Evolutionary conservation across 37 sponge, comb jelly and placozoan species (phyloP).

Genomic region (Sycon ciliatum): DNA sequence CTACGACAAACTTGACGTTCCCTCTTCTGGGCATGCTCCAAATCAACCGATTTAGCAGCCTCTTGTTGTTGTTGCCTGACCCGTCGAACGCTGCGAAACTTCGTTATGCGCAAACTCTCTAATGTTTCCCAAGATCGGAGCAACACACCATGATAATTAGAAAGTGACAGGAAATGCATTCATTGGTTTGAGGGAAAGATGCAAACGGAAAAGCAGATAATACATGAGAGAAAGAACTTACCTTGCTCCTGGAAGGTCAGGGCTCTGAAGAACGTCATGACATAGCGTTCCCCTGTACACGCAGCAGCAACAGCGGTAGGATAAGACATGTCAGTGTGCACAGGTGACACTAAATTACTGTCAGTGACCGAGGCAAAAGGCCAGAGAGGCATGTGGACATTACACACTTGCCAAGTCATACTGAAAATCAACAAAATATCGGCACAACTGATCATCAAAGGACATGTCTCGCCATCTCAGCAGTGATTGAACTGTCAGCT

Average conservation of each 20-base stretch:
- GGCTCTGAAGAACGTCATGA: conserved; percentile 84
- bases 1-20: no score
- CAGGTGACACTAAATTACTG: no score
- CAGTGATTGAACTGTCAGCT: no score
- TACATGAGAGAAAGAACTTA: background rate
- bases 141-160: no score
- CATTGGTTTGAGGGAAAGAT: background rate
- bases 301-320: background rate
- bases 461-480: no score
- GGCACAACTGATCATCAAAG: background rate
- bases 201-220: background rate
- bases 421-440: background rate
- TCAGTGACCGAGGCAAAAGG: background rate
- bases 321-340: background rate
- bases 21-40: no score
- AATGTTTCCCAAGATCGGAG: no score
- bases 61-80: no score
- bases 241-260: conserved; percentile 89
- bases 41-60: no score
- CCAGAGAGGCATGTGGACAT: background rate
- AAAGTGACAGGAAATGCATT: no score
- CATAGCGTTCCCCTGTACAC: conserved; percentile 71
- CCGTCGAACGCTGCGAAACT: no score
- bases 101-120: no score
- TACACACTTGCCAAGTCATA: background rate